Base-by-base conservation (phyloP, 2,888 invertebrate genomes). In the Drosophila diplacantha region DNA sequence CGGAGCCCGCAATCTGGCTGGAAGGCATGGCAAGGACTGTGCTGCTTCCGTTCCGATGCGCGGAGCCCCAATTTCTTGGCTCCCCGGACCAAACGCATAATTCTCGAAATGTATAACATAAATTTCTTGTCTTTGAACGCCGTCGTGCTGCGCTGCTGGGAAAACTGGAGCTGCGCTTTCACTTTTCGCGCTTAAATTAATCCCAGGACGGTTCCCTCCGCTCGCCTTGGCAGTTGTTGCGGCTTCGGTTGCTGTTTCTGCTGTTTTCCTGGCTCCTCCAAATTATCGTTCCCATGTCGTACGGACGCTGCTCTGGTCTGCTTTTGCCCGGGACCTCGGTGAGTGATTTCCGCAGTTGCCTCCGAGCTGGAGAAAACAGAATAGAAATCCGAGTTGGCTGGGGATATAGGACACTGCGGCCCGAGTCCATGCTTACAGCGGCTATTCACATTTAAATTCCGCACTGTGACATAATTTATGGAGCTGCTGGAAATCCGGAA, bases 221-320 rank as follows among this genome's bases (percentile, higher is more conserved):
- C 49, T 55, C 39, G 43, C 51, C 58, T 37, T 55, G 35, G 53
- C 52, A 57, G 39, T 57, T 62, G 53, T 53, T 55, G 44, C 53
- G 51, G 63, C 47, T 62, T 52, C 52, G 54, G 54, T 41, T 46
- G 47, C 70, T 55, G 31, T 39, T 29, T 29, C 29, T 29, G 44
- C 44, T 20, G 18, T 31, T 43, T 44, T 46, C 47, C 66, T 52
- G 37, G 37, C 71, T 50, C 64, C 50, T 39, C 41, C 70, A 75
- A 81, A 83, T 81, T 79, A 81, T 78, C 74, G 79, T 72, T 79
- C 83, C 83, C 81, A 55, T 72, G 83, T 62, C 65, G 76, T 58
- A 43, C 38, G 64, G 78, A 75, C 73, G 69, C 71, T 50, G 50
- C 22, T 24, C 18, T 14, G 31, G 18, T 31, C 29, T 3, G 11